Evolutionary conservation across 2,113 vertebrate species (phyloP), one percentile per base, ranked within the genome.

Genomic region (Pachycephala philippinensis): DNA sequence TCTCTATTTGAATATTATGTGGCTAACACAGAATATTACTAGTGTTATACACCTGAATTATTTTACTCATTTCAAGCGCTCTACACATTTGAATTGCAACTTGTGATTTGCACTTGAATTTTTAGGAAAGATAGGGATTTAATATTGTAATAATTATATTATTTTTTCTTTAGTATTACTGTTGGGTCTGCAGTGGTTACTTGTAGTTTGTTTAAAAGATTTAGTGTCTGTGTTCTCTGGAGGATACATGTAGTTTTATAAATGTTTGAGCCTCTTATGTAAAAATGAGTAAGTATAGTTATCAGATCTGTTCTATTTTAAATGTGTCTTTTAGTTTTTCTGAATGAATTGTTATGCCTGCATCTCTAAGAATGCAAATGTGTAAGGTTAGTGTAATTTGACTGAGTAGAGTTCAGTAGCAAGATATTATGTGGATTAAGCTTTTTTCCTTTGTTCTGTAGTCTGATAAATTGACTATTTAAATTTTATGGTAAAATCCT

Each of bases 51-150:
- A 71, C 40, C 50, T 60, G 56, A 66, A 81, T 89, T 79, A 72
- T 85, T 87, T 78, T 68, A 70, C 45, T 87, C 68, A 96, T 96
- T 97, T 95, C 90, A 96, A 90, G 61, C 45, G 92, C 89, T 89
- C 49, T 71, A 52, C 12, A 7, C 1, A 0, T 86, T 90, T 84
- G 56, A 95, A 60, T 57, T 69, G 53, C 57, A 71, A 33, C 52
- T 86, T 92, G 76, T 84, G 70, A 87, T 93, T 95, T 94, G 84
- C 89, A 87, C 81, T 84, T 93, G 83, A 0, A 15, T 39, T 89
- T 88, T 90, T 60, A 93, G 86, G 80, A 95, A 84, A 81, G 59
- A 61, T 0, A 93, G 80, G 50, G 24, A 42, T 89, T 84, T 40
- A 35, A 24, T 87, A 84, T 37, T 1, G 1, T 65, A 79, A 59